Conservation (phyloP, 2,113 vertebrate species). For the Etheostoma spectabile region DNA sequence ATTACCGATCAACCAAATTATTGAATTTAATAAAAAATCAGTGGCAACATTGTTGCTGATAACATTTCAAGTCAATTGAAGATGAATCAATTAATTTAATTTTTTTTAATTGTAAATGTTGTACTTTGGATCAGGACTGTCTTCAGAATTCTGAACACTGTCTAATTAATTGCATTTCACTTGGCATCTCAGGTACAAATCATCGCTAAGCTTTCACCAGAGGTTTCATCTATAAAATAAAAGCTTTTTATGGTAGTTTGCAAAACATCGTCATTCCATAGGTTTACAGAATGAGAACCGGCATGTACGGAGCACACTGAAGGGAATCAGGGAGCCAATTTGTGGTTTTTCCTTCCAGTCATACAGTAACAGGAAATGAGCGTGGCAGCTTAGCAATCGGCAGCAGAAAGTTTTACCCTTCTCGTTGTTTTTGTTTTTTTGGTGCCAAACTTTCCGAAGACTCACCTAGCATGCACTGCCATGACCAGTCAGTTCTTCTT, state of each 20-base stretch:
- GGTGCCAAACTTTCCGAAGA: slow-evolving; percentile 50
- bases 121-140: not conserved
- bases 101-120: not conserved
- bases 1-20: not conserved
- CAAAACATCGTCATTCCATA: slow-evolving; percentile 2
- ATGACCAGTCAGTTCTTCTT: slow-evolving; percentile 54
- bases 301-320: not conserved
- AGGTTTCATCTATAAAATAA: slow-evolving; percentile 7
- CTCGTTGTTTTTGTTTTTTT: slow-evolving; percentile 41
- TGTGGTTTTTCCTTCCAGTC: slow-evolving; percentile 61
- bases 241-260: slow-evolving; percentile 6
- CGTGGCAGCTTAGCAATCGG: slow-evolving; percentile 56
- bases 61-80: not conserved
- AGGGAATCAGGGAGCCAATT: slow-evolving; percentile 56
- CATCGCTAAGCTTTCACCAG: slow-evolving; percentile 20
- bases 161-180: not conserved
- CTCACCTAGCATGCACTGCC: slow-evolving; percentile 70
- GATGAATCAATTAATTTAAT: too few species aligned
- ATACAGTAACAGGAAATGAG: slow-evolving; percentile 42
- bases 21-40: not conserved
- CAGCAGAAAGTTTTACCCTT: slow-evolving; percentile 64
- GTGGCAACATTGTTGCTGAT: not conserved
- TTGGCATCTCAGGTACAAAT: slow-evolving; percentile 2
- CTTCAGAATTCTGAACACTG: not conserved
- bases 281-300: slow-evolving; percentile 19